phyloP scores from a whole-genome alignment of 1,140 invertebrate species.

The Bilobella aurantiaca region DNA sequence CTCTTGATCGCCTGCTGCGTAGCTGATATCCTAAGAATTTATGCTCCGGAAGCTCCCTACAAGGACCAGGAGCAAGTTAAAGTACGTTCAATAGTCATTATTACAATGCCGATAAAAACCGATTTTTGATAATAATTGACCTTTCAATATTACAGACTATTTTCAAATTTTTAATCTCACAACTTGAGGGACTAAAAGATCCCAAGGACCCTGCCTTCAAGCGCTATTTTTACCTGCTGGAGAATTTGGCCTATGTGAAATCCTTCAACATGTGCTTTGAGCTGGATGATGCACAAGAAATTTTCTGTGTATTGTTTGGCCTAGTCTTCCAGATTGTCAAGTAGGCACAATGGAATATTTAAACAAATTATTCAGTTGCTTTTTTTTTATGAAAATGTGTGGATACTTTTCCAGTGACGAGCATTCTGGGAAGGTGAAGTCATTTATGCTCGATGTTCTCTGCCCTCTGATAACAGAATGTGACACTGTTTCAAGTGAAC shows the following conservation, averaged over 20 bases:
- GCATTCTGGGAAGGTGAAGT: constrained; percentile 89
- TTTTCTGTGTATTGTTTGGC: constrained; percentile 84
- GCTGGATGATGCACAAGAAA: constrained; percentile 91
- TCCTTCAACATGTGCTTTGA: constrained; percentile 99
- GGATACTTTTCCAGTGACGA: constrained; percentile 60
- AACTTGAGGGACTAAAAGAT: constrained; percentile 84
- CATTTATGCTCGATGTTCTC: constrained; percentile 90
- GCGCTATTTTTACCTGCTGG: constrained; percentile 87
- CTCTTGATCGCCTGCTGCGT: constrained; percentile 91
- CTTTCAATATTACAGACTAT: constrained; percentile 57
- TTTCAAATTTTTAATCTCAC: constrained; percentile 91
- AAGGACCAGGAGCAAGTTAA: constrained; percentile 88
- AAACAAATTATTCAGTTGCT: neutral
- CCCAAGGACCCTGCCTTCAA: constrained; percentile 96
- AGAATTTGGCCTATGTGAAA: constrained; percentile 95
- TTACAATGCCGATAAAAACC: too few relatives aligned
- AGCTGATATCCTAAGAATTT: constrained; percentile 92
- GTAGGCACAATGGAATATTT: constrained; percentile 50
- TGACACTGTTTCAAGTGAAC: constrained; percentile 84
- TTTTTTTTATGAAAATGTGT: neutral
- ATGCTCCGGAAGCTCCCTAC: constrained; percentile 95
- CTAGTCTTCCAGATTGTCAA: constrained; percentile 96
- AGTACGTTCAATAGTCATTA: constrained; percentile 41
- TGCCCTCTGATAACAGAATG: constrained; percentile 89
- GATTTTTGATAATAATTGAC: neutral